Evolutionary conservation across 1,140 invertebrate species (phyloP).

Genomic region (Caligus rogercresseyi): DNA sequence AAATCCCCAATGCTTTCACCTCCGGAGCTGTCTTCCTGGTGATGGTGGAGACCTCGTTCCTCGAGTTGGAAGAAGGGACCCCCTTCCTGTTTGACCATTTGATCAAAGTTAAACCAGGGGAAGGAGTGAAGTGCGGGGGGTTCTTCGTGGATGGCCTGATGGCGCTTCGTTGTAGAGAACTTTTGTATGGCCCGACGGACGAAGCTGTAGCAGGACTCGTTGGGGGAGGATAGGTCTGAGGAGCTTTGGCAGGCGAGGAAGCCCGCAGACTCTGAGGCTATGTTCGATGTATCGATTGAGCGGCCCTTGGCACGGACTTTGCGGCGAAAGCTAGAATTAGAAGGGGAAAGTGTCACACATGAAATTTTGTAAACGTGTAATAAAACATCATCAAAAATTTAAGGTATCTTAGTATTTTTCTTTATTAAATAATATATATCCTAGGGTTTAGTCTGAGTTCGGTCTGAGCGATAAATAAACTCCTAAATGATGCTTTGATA

Average conservation of each 20-base stretch:
- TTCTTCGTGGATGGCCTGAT: neutral
- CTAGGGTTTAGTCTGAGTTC: too few species aligned
- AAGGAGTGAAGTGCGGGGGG: neutral
- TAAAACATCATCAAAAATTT: neutral
- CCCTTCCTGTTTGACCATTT: neutral
- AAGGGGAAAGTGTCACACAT: too few species aligned
- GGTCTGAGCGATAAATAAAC: too few species aligned
- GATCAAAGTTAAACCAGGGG: neutral
- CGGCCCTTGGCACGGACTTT: neutral
- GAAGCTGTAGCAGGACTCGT: slow-evolving; percentile 84
- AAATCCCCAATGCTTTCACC: slow-evolving; percentile 12
- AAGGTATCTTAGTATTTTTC: neutral
- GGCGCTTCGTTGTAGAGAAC: neutral
- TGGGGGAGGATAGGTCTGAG: slow-evolving; percentile 67
- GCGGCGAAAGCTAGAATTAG: too few species aligned
- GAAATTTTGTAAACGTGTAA: too few species aligned
- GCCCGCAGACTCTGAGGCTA: neutral
- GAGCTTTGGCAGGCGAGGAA: slow-evolving; percentile 45
- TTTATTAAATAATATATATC: too few species aligned
- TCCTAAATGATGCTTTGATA: too few species aligned
- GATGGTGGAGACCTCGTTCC: neutral
- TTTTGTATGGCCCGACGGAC: slow-evolving; percentile 62
- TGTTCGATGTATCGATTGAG: slow-evolving; percentile 1
- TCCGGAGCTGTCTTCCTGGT: neutral
- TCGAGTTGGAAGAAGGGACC: neutral